These are phyloP conservation scores for Urosaurus nigricauda DNA, from an alignment of 2,797 vertebrate species.

Conservation along the genomic window DNA sequence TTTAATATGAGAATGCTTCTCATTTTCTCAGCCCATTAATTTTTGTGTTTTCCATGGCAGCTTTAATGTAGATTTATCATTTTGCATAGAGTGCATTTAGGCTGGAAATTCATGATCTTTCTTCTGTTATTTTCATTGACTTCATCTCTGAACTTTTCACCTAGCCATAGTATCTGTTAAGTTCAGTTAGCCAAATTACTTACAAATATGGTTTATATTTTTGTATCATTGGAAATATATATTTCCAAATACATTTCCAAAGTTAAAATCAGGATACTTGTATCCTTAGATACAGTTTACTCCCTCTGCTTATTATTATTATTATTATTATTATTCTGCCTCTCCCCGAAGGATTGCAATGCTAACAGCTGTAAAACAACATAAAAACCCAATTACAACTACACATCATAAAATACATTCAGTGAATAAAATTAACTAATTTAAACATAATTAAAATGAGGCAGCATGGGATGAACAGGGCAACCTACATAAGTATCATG, in stretches of 20 bases:
- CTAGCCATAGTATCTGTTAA: not conserved
- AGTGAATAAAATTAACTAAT: no score
- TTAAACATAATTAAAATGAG: no score
- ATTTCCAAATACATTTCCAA: not conserved
- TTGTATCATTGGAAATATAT: not conserved
- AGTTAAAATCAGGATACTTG: not conserved
- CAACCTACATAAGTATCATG: no score
- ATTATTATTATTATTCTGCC: no score
- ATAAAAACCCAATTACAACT: no score
- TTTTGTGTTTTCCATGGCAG: conserved; percentile 39
- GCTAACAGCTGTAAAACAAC: no score
- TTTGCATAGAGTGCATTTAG: not conserved
- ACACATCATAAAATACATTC: no score
- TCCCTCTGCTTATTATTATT: no score
- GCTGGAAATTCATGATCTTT: not conserved
- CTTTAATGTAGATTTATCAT: conserved; percentile 25
- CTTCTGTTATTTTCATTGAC: not conserved
- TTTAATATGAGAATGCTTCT: conserved; percentile 21
- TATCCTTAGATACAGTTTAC: conserved; percentile 9
- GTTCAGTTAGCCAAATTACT: not conserved
- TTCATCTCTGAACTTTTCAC: not conserved
- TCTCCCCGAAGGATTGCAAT: no score
- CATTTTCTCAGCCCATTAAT: conserved; percentile 53
- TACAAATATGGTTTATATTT: not conserved
- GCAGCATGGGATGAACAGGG: no score